A percentile compares a stretch with the other conserved stretches of the same genome.
Evolutionary conservation across 1,140 invertebrate genomes (phyloP).

Genomic region (Drosophila sp.): DNA sequence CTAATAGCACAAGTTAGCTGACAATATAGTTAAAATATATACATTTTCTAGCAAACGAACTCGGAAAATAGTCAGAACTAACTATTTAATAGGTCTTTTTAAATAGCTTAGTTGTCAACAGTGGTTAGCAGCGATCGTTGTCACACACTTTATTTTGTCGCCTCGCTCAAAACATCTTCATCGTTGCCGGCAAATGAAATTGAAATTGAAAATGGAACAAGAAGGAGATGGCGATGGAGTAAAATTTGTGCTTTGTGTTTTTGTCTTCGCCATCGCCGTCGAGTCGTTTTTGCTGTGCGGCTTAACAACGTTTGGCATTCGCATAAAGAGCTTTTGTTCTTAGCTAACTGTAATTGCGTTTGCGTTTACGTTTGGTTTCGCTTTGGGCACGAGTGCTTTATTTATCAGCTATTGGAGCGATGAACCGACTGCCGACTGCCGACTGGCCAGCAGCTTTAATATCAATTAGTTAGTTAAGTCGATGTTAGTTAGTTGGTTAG

Average conservation of each 20-base stretch:
- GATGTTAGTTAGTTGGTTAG: constrained; percentile 21
- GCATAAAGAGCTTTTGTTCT: constrained; percentile 67
- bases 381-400: constrained; percentile 32
- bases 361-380: constrained; percentile 49
- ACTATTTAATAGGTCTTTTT: too few relatives aligned
- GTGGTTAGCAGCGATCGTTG: constrained; percentile 16
- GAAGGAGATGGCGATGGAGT: neutral
- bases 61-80: too few relatives aligned
- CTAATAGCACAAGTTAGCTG: too few relatives aligned
- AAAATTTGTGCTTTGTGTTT: constrained; percentile 12
- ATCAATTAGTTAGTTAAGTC: constrained; percentile 42
- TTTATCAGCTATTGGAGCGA: constrained; percentile 34
- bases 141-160: neutral
- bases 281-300: neutral
- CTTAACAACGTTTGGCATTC: constrained; percentile 30
- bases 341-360: constrained; percentile 68
- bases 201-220: constrained; percentile 23
- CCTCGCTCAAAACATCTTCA: neutral
- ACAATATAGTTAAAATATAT: too few relatives aligned
- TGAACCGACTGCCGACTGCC: constrained; percentile 1
- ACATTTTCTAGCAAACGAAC: too few relatives aligned
- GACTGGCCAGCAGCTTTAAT: constrained; percentile 32
- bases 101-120: too few relatives aligned
- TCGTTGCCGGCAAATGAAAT: constrained; percentile 25
- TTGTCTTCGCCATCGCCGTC: neutral